phyloP scores from a whole-genome alignment of 2,888 invertebrate genomes.

The Eumerus sabulonum region DNA sequence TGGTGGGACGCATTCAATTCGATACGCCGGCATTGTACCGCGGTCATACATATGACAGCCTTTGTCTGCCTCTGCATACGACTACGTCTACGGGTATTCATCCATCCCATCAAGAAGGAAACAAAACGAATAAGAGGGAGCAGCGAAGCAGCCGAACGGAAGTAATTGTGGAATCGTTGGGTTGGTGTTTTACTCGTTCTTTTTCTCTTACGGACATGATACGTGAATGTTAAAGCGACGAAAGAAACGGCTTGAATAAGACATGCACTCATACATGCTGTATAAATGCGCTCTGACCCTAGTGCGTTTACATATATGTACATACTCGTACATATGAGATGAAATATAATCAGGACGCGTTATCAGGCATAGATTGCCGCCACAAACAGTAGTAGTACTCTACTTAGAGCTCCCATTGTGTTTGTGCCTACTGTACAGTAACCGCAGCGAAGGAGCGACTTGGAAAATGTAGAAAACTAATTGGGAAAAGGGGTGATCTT shows the following conservation, averaged over 20 bases:
- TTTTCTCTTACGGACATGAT: conserved; percentile 33
- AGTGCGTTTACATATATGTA: conserved; percentile 14
- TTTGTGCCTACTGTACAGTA: conserved; percentile 4
- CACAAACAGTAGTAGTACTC: conserved; percentile 19
- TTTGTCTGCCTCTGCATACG: no score
- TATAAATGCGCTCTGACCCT: no score
- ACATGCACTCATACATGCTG: no score
- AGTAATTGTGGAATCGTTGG: conserved; percentile 36
- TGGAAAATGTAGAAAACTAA: conserved; percentile 36
- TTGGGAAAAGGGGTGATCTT: conserved; percentile 25
- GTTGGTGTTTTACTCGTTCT: conserved; percentile 16
- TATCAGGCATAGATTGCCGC: conserved; percentile 60
- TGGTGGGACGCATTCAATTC: conserved; percentile 61
- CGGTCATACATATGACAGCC: no score
- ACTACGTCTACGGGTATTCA: no score
- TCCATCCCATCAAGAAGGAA: background rate
- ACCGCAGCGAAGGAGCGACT: background rate
- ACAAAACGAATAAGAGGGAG: conserved; percentile 1
- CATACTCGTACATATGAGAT: no score
- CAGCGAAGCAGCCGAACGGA: conserved; percentile 49
- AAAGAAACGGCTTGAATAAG: no score
- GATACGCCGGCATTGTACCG: conserved; percentile 4
- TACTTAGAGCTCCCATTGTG: conserved; percentile 1
- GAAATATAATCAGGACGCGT: conserved; percentile 57
- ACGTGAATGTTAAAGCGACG: conserved; percentile 31